Evolutionary conservation across 2,113 vertebrate species (phyloP).

Genomic region (Crocuta crocuta): DNA sequence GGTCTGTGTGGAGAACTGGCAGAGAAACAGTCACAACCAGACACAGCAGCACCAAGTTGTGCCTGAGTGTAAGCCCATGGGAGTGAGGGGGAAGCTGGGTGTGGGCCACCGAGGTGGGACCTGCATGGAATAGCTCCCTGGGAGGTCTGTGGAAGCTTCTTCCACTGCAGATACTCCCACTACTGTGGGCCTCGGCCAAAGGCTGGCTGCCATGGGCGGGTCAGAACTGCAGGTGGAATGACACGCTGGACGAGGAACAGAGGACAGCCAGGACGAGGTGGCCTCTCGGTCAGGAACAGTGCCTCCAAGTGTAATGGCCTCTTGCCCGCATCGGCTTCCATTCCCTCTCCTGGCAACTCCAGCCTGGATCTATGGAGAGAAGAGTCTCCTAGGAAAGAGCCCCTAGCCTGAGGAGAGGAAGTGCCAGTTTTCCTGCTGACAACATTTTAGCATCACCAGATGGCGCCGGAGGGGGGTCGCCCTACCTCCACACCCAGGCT

Average conservation of each 20-base stretch:
- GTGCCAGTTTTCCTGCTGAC: no score
- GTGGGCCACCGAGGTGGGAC: not conserved
- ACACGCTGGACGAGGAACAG: not conserved
- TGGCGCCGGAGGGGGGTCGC: conserved; percentile 36
- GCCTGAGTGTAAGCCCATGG: not conserved
- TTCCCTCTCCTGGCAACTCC: not conserved
- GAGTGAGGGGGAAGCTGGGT: not conserved
- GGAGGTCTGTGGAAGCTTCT: not conserved
- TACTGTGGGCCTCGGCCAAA: not conserved
- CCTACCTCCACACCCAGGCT: conserved; percentile 30
- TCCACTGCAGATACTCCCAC: not conserved
- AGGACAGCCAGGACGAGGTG: no score
- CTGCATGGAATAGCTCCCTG: not conserved
- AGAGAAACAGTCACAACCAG: no score
- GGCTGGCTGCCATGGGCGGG: not conserved
- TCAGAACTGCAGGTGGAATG: not conserved
- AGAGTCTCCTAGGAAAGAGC: not conserved
- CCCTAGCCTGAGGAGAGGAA: no score
- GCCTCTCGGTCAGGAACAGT: not conserved
- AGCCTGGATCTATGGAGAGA: not conserved
- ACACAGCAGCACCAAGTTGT: not conserved
- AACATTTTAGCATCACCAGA: conserved; percentile 80
- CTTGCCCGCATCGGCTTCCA: not conserved
- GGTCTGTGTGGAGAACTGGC: not conserved
- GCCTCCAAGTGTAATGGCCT: not conserved